These are phyloP conservation scores for Melikaiella ostensackeni DNA, from an alignment of 2,888 invertebrate genomes.

Conservation along the genomic window DNA sequence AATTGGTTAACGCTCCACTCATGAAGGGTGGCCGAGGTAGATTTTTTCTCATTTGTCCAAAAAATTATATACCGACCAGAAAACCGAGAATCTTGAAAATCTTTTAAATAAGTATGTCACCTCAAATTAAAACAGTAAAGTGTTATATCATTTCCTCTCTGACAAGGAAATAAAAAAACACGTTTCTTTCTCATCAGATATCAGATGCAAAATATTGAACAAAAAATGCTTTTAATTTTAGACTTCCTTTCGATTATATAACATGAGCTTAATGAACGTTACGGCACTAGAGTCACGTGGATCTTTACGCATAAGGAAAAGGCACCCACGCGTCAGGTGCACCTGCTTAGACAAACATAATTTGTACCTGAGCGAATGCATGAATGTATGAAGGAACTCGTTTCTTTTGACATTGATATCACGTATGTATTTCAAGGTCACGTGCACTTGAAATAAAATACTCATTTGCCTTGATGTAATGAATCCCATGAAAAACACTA, in stretches of 20 bases:
- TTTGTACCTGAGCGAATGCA: slow-evolving; percentile 16
- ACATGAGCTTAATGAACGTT: slow-evolving; percentile 7
- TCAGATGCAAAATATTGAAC: neutral
- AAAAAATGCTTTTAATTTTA: neutral
- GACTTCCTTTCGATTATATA: slow-evolving; percentile 30
- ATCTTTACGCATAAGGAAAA: slow-evolving; percentile 9
- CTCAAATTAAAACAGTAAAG: no score
- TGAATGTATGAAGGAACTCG: slow-evolving; percentile 42
- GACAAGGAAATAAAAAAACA: neutral
- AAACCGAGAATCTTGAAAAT: no score
- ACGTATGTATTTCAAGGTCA: slow-evolving; percentile 56
- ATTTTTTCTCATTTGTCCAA: no score
- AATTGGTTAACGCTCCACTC: no score
- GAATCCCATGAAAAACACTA: no score
- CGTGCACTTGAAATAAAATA: slow-evolving; percentile 18
- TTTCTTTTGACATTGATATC: slow-evolving; percentile 56
- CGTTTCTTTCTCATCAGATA: neutral
- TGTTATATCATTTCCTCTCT: neutral
- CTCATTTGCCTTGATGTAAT: neutral
- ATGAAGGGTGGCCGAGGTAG: no score
- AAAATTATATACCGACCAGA: no score
- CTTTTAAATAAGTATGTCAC: no score
- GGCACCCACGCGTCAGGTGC: slow-evolving; percentile 16
- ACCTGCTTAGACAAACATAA: slow-evolving; percentile 1
- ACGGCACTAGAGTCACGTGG: slow-evolving; percentile 23